Evolutionary conservation across 2,888 invertebrate genomes (phyloP).

Genomic region (Cheilosia vulpina): DNA sequence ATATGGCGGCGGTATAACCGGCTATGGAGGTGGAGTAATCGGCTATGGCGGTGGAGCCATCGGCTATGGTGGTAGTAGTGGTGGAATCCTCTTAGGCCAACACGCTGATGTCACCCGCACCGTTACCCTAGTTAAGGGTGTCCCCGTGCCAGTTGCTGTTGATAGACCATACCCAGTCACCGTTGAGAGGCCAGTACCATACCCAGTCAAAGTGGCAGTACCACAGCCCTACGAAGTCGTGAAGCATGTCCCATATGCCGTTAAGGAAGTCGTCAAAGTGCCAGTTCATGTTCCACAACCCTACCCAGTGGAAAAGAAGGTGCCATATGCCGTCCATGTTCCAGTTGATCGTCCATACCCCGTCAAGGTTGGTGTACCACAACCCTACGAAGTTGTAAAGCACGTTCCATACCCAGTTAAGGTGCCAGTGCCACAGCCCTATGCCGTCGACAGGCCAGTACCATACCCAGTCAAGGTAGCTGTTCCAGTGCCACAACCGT

Average conservation of each 20-base stretch:
- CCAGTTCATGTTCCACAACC: conserved; percentile 86
- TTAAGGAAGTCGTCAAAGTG: conserved; percentile 88
- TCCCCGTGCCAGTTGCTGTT: conserved; percentile 90
- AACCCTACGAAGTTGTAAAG: conserved; percentile 87
- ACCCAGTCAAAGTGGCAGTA: conserved; percentile 87
- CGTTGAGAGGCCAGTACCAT: conserved; percentile 86
- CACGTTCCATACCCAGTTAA: conserved; percentile 87
- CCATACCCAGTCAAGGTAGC: conserved; percentile 87
- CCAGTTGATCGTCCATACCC: conserved; percentile 89
- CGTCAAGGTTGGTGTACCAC: conserved; percentile 87
- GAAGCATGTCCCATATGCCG: conserved; percentile 87
- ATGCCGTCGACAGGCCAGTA: conserved; percentile 85
- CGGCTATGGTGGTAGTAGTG: conserved; percentile 76
- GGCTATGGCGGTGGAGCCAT: conserved; percentile 78
- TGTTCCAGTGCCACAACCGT: conserved; percentile 86
- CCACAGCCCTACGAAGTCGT: conserved; percentile 90
- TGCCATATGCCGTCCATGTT: conserved; percentile 85
- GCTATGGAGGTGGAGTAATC: conserved; percentile 39
- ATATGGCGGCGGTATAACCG: conserved; percentile 77
- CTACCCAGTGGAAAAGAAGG: conserved; percentile 86
- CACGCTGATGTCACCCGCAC: conserved; percentile 87
- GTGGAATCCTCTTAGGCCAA: conserved; percentile 82
- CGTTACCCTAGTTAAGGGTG: conserved; percentile 89
- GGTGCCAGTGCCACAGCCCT: conserved; percentile 82
- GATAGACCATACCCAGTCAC: conserved; percentile 89